These are phyloP conservation scores for Marasmarcha lunaedactyla DNA, from an alignment of 2,888 invertebrate species.

Conservation along the genomic window DNA sequence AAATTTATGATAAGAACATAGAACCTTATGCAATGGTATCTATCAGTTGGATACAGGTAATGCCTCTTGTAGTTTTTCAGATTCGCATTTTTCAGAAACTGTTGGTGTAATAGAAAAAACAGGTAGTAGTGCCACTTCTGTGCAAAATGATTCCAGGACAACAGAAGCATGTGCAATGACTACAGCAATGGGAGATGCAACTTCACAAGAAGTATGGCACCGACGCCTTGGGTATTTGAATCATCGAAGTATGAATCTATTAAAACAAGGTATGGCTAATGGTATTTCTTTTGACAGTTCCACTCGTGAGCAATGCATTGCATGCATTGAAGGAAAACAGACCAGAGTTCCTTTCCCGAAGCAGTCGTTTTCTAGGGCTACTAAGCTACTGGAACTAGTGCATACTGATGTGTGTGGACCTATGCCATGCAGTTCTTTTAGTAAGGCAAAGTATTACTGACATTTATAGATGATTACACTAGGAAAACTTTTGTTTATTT, in stretches of 20 bases:
- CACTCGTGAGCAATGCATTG: constrained; percentile 2
- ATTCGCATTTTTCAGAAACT: not conserved
- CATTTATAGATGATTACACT: constrained; percentile 8
- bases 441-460: constrained; percentile 4
- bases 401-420: constrained; percentile 7
- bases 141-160: not conserved
- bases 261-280: constrained; percentile 14
- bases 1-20: not conserved
- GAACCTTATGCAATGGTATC: constrained; percentile 3
- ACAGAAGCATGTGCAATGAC: not conserved
- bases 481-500: constrained; percentile 13
- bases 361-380: constrained; percentile 2
- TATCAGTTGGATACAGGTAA: constrained; percentile 3
- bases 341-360: constrained; percentile 6
- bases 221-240: constrained; percentile 15
- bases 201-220: constrained; percentile 14
- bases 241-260: constrained; percentile 13
- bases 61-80: not conserved
- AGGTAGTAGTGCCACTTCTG: too few relatives aligned
- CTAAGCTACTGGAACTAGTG: constrained; percentile 2
- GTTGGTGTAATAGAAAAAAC: not conserved
- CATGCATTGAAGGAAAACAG: constrained; percentile 7
- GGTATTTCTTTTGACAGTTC: constrained; percentile 10
- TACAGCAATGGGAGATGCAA: not conserved
- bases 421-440: constrained; percentile 1